phyloP scores from a whole-genome alignment of 2,888 invertebrate genomes.

The Ectemnius continuus region DNA sequence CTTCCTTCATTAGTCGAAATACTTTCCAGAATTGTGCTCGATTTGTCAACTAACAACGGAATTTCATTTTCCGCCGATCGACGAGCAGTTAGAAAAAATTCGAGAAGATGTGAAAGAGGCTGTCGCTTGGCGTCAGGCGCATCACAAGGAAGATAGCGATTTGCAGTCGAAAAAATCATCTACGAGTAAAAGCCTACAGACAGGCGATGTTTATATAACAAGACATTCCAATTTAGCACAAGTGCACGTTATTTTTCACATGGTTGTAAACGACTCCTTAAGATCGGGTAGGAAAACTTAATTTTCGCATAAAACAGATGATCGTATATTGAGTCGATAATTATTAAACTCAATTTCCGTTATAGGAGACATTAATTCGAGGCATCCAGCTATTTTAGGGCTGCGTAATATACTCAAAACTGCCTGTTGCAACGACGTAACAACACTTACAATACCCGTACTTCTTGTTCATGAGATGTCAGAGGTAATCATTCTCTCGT shows the following conservation, averaged over 20 bases:
- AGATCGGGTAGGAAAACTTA: slow-evolving; percentile 76
- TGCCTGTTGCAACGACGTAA: slow-evolving; percentile 96
- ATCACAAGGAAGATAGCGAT: slow-evolving; percentile 73
- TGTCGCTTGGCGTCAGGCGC: slow-evolving; percentile 78
- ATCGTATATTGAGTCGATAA: slow-evolving; percentile 1
- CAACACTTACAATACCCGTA: slow-evolving; percentile 94
- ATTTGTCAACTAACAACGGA: slow-evolving; percentile 92
- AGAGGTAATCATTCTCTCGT: slow-evolving; percentile 82
- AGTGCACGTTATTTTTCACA: slow-evolving; percentile 96
- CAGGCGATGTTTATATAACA: slow-evolving; percentile 92
- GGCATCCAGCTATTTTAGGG: slow-evolving; percentile 96
- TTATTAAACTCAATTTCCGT: slow-evolving; percentile 57
- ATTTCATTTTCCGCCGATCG: slow-evolving; percentile 94
- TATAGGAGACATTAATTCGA: slow-evolving; percentile 93
- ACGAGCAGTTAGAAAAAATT: slow-evolving; percentile 89
- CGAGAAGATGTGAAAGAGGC: slow-evolving; percentile 81
- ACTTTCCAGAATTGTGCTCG: slow-evolving; percentile 82
- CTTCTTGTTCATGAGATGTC: slow-evolving; percentile 95
- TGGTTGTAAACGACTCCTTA: slow-evolving; percentile 91
- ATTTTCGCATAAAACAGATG: background rate
- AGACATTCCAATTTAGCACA: slow-evolving; percentile 96
- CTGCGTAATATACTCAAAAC: slow-evolving; percentile 96
- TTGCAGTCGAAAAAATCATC: slow-evolving; percentile 75
- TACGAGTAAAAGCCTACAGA: slow-evolving; percentile 83
- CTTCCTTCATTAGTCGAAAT: background rate